Percentiles rank a stretch among this genome's conserved stretches.
These are phyloP conservation scores for Agriopis aurantiaria DNA, from an alignment of 2,888 invertebrate species.

Conservation along the genomic window DNA sequence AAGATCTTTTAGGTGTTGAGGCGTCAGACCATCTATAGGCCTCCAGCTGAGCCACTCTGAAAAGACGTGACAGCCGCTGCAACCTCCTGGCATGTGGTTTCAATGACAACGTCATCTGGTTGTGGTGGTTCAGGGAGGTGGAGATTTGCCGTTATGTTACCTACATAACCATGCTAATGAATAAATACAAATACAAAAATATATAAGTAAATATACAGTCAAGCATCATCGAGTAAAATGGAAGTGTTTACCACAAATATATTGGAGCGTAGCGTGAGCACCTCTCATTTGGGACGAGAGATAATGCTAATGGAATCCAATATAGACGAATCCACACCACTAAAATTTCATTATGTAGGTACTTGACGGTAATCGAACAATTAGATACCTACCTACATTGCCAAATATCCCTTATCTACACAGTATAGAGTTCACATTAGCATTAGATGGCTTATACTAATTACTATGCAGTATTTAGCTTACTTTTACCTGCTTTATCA, in stretches of 20 bases:
- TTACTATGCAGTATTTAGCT: not conserved
- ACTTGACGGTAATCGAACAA: not conserved
- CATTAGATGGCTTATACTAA: not conserved
- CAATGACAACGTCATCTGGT: too few species aligned
- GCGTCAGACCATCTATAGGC: too few species aligned
- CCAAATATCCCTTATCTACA: not conserved
- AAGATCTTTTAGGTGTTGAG: too few species aligned
- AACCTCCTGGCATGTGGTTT: too few species aligned
- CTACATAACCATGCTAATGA: too few species aligned
- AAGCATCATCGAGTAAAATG: not conserved
- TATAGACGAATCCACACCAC: constrained; percentile 5
- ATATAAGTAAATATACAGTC: not conserved
- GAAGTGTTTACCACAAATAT: not conserved
- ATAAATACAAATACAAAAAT: too few species aligned
- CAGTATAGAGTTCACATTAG: not conserved
- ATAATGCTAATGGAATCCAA: constrained; percentile 17
- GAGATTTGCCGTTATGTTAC: too few species aligned
- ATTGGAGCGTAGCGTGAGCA: constrained; percentile 6
- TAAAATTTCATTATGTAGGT: constrained; percentile 1
- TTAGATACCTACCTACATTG: not conserved
- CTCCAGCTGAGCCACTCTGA: too few species aligned
- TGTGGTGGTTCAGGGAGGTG: too few species aligned
- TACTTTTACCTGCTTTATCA: too few species aligned
- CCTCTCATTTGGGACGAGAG: not conserved
- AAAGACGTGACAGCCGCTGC: too few species aligned